Percentiles rank a stretch among this genome's conserved stretches.
phyloP scores from a whole-genome alignment of 2,888 invertebrate species.

The Eupithecia subfuscata region DNA sequence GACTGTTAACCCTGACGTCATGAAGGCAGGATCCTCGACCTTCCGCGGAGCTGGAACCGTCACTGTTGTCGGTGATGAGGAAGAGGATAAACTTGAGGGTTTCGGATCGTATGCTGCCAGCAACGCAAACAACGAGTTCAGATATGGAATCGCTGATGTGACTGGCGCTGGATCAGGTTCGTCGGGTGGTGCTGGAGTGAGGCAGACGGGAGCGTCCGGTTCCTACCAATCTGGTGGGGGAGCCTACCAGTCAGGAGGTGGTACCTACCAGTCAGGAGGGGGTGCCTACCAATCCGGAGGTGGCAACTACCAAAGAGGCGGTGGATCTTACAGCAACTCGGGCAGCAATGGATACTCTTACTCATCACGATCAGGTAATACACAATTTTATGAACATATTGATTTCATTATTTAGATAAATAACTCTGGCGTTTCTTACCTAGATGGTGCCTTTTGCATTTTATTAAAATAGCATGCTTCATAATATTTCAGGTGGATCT shows the following conservation, averaged over 20 bases:
- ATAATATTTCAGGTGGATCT: conserved; percentile 54
- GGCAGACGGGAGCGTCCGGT: conserved; percentile 11
- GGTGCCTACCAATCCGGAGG: conserved; percentile 41
- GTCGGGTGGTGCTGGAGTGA: conserved; percentile 18
- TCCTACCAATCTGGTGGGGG: conserved; percentile 38
- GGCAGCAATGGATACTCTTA: conserved; percentile 61
- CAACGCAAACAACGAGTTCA: conserved; percentile 73
- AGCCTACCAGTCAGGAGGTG: conserved; percentile 39
- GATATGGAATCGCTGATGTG: conserved; percentile 72
- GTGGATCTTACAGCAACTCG: conserved; percentile 46
- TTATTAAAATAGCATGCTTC: neutral
- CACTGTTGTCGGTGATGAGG: conserved; percentile 73
- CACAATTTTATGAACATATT: neutral
- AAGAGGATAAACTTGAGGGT: conserved; percentile 70
- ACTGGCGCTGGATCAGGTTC: conserved; percentile 52
- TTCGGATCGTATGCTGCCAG: conserved; percentile 71
- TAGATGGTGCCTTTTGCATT: neutral
- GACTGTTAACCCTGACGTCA: conserved; percentile 75
- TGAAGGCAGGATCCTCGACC: conserved; percentile 72
- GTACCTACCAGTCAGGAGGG: conserved; percentile 27
- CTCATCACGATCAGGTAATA: conserved; percentile 68
- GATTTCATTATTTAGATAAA: neutral
- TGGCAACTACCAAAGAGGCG: conserved; percentile 36
- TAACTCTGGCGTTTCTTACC: neutral
- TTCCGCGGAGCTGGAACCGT: conserved; percentile 64